Evolutionary conservation across 23 tunicate species (phyloP), one percentile per base, ranked within the genome.

Genomic region (Ciona savignyi): DNA sequence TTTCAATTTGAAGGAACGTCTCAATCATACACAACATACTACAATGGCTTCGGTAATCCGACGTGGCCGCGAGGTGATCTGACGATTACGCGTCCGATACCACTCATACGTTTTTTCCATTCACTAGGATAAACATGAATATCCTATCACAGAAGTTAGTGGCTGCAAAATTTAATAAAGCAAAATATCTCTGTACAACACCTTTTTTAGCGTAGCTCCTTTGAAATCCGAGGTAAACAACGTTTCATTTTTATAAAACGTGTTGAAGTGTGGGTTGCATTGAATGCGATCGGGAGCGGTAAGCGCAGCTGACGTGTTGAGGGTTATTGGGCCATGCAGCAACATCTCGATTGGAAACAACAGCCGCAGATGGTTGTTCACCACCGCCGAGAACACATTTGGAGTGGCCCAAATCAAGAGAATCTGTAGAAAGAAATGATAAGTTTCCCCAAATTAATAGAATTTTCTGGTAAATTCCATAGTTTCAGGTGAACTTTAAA

Each of bases 321-420:
- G 32, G 0, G 48, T 61, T 0, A 87, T 51, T 0, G 95, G 95
- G 2, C 95, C 95, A 25, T 87, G 95, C 29, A 87, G 21, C 24
- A 87, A 62, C 86, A 87, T 76, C 25, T 87, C 95, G 62, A 70
- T 49, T 20, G 95, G 95, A 30, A 80, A 48, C 6, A 49, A 19
- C 22, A 78, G 29, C 4, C 27, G 25, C 2, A 70, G 66, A 25
- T 72, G 66, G 30, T 78, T 72, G 27, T 66, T 64, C 60, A 21
- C 3, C 23, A 77, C 4, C 19, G 65, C 34, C 35, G 24, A n/a
- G 29, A 62, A 6, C 73, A 77, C 51, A 21, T 24, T 35, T 23
- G 73, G 73, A 25, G 65, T 25, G 24, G 35, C 73, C 81, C 73
- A 67, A 2, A 77, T 27, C 73, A 77, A 4, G 73, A 70, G 67